Conservation (phyloP, 2,113 vertebrate species). For the Falcunculus frontatus region DNA sequence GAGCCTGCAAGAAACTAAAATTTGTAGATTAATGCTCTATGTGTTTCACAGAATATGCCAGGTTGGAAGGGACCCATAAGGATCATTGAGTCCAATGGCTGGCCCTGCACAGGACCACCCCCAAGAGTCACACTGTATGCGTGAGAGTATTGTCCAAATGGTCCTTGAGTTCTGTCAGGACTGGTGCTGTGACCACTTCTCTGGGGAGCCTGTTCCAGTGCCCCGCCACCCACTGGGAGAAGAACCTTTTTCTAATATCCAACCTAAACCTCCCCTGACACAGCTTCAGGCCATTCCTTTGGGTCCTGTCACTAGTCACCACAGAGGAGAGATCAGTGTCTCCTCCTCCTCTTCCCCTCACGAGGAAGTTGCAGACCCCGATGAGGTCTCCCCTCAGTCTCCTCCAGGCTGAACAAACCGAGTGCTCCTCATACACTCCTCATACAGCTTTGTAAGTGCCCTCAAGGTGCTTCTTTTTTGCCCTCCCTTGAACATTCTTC, state of each 20-base stretch:
- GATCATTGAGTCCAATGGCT: background rate
- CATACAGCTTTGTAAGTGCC: fast-evolving
- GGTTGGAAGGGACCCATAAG: background rate
- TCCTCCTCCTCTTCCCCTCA: background rate
- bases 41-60: background rate
- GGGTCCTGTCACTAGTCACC: background rate
- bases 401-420: background rate
- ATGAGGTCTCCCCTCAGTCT: background rate
- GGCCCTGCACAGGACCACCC: background rate
- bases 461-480: background rate
- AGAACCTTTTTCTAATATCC: background rate
- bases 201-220: background rate
- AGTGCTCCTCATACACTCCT: background rate
- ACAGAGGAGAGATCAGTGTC: background rate
- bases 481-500: fast-evolving
- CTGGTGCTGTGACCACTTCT: background rate
- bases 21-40: background rate
- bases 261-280: background rate
- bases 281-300: background rate
- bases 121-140: background rate
- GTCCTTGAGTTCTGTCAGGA: background rate
- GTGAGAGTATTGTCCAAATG: background rate
- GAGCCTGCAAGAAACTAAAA: background rate
- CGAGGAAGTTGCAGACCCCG: background rate
- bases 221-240: background rate